Conservation (phyloP, 2,888 invertebrate genomes). For the Stenotaenia linearis region DNA sequence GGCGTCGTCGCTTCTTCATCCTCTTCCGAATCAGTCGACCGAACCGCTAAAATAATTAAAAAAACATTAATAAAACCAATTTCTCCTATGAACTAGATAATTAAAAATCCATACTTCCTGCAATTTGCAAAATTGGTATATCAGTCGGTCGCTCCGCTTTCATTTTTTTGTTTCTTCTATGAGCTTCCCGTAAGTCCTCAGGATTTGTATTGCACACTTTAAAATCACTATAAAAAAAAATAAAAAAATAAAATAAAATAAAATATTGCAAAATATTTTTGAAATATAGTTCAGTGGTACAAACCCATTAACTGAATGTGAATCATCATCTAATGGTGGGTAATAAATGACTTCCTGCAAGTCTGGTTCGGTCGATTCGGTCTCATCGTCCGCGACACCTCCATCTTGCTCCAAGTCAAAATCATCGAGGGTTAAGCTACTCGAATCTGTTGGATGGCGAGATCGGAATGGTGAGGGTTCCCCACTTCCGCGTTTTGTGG, state of each 20-base stretch:
- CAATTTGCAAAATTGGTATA: constrained; percentile 33
- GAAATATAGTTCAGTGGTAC: background rate
- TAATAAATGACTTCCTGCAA: constrained; percentile 62
- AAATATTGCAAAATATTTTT: background rate
- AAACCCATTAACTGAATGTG: constrained; percentile 38
- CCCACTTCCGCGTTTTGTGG: background rate
- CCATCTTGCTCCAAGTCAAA: constrained; percentile 69
- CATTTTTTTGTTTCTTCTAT: constrained; percentile 60
- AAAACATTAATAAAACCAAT: background rate
- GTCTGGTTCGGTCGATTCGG: constrained; percentile 51
- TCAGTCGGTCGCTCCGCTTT: constrained; percentile 48
- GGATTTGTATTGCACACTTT: constrained; percentile 84
- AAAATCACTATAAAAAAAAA: constrained; percentile 55
- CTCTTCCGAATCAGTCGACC: constrained; percentile 47
- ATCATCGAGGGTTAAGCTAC: constrained; percentile 45
- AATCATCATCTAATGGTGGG: constrained; percentile 54
- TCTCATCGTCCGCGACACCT: constrained; percentile 65
- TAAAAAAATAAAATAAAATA: background rate
- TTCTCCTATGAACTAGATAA: background rate
- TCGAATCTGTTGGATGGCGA: constrained; percentile 31
- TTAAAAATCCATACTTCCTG: constrained; percentile 29
- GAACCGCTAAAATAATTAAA: background rate
- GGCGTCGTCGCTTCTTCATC: constrained; percentile 67
- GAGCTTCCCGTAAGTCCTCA: constrained; percentile 71
- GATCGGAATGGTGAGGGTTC: background rate